Evolutionary conservation across 2,888 invertebrate genomes (phyloP).

Genomic region (Temnothorax unifasciatus): DNA sequence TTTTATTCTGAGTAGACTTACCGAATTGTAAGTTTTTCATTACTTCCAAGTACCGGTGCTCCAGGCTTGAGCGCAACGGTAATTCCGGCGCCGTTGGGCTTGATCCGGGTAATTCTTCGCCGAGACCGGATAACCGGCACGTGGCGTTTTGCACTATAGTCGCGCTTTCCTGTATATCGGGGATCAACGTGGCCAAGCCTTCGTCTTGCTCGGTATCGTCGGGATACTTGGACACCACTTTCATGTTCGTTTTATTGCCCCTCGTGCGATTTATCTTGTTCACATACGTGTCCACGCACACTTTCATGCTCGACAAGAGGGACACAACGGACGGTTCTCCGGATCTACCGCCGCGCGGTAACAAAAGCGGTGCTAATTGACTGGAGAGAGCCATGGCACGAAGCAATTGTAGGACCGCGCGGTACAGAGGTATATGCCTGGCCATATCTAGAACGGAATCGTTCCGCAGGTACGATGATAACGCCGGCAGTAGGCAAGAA

Average conservation of each 20-base stretch:
- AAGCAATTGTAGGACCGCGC: conserved; percentile 93
- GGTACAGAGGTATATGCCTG: conserved; percentile 97
- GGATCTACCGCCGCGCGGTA: conserved; percentile 87
- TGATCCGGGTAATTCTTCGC: conserved; percentile 84
- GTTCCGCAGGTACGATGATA: conserved; percentile 96
- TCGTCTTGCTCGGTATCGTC: conserved; percentile 95
- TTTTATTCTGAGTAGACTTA: conserved; percentile 84
- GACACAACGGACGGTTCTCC: conserved; percentile 91
- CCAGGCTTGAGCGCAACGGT: conserved; percentile 88
- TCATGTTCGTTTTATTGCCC: conserved; percentile 78
- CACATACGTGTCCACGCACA: conserved; percentile 96
- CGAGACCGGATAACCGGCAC: conserved; percentile 75
- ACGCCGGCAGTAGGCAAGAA: conserved; percentile 95
- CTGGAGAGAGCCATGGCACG: conserved; percentile 91
- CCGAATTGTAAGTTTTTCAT: conserved; percentile 97
- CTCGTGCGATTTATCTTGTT: conserved; percentile 90
- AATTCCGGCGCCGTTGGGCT: conserved; percentile 86
- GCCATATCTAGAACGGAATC: conserved; percentile 99
- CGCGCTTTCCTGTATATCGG: conserved; percentile 94
- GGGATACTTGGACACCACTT: conserved; percentile 80
- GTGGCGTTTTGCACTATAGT: conserved; percentile 87
- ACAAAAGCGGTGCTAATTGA: conserved; percentile 89
- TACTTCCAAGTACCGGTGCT: conserved; percentile 93
- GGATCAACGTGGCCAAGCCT: conserved; percentile 95
- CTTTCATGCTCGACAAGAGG: conserved; percentile 94